phyloP scores from a whole-genome alignment of 2,113 vertebrate genomes.

The Nesogale talazaci region DNA sequence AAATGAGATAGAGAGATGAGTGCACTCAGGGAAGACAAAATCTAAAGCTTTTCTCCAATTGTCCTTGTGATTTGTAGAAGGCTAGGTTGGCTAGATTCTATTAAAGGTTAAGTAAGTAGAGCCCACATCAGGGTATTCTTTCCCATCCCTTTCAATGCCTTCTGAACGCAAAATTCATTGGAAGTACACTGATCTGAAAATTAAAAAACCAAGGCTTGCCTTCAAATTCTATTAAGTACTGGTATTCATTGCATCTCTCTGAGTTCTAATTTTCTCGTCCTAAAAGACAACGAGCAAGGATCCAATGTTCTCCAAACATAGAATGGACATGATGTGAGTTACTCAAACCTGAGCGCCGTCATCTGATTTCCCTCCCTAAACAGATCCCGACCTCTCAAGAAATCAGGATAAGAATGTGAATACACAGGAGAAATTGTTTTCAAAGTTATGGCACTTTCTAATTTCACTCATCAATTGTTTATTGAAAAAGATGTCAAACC shows the following conservation, averaged over 20 bases:
- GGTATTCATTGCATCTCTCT: background rate
- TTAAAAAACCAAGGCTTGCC: background rate
- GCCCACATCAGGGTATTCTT: background rate
- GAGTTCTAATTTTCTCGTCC: conserved; percentile 30
- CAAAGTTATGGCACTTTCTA: conserved; percentile 25
- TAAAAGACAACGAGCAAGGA: background rate
- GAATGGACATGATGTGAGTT: background rate
- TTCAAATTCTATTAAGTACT: conserved; percentile 43
- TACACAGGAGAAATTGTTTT: conserved; percentile 29
- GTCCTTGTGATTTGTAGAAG: background rate
- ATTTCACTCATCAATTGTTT: conserved; percentile 33
- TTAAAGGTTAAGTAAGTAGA: background rate
- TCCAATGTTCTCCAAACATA: background rate
- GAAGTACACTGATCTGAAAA: conserved; percentile 14
- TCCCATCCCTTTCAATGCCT: conserved; percentile 1
- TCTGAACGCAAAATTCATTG: conserved; percentile 45
- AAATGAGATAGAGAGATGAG: too few relatives aligned
- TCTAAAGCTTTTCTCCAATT: background rate
- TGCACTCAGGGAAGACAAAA: background rate
- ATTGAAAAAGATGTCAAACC: conserved; percentile 62
- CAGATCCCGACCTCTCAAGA: conserved; percentile 25
- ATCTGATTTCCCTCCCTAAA: background rate
- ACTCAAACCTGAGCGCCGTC: conserved; percentile 6
- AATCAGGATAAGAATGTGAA: conserved; percentile 60
- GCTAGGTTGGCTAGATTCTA: too few relatives aligned